Evolutionary conservation across 2,888 invertebrate species (phyloP).

Genomic region (Deilephila porcellus): DNA sequence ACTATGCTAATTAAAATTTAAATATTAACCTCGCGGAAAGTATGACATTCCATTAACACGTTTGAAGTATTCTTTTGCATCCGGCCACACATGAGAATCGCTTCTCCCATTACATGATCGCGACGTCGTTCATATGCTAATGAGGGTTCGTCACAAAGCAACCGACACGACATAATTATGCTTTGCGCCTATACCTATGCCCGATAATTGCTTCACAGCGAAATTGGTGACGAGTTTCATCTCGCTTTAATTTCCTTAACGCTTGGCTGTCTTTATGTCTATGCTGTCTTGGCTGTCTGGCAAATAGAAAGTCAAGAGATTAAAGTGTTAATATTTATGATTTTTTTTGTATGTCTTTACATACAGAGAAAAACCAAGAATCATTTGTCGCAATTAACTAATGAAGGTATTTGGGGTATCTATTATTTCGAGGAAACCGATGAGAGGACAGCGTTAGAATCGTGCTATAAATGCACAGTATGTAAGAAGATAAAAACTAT

Average conservation of each 20-base stretch:
- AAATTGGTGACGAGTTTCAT: background rate
- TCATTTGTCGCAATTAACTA: too few species aligned
- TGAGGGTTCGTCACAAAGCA: constrained; percentile 7
- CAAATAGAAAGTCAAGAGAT: background rate
- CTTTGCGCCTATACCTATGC: background rate
- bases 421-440: too few species aligned
- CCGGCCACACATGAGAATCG: background rate
- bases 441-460: too few species aligned
- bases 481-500: too few species aligned
- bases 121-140: constrained; percentile 6
- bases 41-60: background rate
- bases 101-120: background rate
- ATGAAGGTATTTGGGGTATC: too few species aligned
- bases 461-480: too few species aligned
- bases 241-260: background rate
- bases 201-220: background rate
- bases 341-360: too few species aligned
- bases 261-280: background rate
- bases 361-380: too few species aligned
- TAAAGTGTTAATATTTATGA: too few species aligned
- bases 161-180: constrained; percentile 2
- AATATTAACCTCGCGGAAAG: background rate
- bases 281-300: background rate
- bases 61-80: background rate
- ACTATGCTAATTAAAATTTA: background rate